Conservation (phyloP, 2,797 vertebrate species). For the Antennarius maculatus region DNA sequence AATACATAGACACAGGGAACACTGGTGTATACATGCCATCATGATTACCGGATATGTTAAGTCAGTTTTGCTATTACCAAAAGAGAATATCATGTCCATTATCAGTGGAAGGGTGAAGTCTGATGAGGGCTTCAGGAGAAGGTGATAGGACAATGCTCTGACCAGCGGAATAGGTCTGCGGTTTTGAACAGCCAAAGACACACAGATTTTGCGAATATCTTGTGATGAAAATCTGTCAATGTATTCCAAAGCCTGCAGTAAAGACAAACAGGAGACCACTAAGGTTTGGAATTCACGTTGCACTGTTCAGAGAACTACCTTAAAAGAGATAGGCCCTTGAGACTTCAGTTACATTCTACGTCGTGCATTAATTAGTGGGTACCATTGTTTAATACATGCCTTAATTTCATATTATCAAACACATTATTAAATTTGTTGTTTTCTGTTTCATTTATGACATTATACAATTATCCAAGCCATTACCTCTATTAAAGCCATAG, state of each 20-base stretch:
- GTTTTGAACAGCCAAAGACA: constrained; percentile 82
- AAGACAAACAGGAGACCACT: not conserved
- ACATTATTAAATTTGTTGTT: too few species aligned
- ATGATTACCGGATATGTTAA: not conserved
- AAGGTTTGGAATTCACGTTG: not conserved
- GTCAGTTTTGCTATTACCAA: constrained; percentile 80
- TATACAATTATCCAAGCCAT: not conserved
- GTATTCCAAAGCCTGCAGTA: constrained; percentile 87
- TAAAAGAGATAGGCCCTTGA: too few species aligned
- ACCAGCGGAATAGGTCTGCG: constrained; percentile 88
- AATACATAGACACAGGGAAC: not conserved
- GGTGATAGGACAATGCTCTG: constrained; percentile 90
- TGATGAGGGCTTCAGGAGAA: constrained; percentile 85
- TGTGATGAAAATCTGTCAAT: constrained; percentile 84
- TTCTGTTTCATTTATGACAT: not conserved
- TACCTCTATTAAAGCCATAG: not conserved
- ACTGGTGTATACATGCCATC: not conserved
- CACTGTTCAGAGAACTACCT: too few species aligned
- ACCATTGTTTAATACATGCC: not conserved
- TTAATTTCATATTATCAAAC: not conserved
- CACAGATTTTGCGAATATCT: constrained; percentile 82
- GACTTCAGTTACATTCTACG: not conserved
- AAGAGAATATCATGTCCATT: constrained; percentile 86
- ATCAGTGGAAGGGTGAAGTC: constrained; percentile 80
- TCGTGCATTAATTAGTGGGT: too few species aligned